These are phyloP conservation scores for Luscinia luscinia DNA, from an alignment of 2,797 vertebrate genomes.

Conservation along the genomic window DNA sequence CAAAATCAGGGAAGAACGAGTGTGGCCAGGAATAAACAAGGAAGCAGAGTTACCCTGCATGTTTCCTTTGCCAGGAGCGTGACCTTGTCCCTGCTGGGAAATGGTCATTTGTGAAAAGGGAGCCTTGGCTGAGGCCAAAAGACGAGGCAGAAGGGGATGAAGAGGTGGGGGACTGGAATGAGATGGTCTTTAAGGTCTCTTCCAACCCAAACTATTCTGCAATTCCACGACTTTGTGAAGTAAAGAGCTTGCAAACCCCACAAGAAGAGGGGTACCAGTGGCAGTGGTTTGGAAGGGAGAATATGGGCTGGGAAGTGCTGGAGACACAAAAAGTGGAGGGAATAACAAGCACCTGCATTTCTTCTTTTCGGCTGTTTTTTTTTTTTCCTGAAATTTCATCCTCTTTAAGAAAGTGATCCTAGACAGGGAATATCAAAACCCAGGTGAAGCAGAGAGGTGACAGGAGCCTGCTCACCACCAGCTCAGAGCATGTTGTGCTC, in stretches of 20 bases:
- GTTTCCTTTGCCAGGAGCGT: not conserved
- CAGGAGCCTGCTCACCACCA: not conserved
- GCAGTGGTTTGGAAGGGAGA: not conserved
- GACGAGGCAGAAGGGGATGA: not conserved
- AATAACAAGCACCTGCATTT: not conserved
- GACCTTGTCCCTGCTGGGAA: conserved; percentile 29
- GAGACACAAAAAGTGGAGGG: not conserved
- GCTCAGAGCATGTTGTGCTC: fast-evolving
- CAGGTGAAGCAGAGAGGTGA: not conserved
- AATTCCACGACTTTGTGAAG: not conserved
- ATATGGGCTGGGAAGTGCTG: not conserved
- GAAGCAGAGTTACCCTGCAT: not conserved
- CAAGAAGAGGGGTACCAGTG: fast-evolving
- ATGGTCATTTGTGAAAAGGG: not conserved
- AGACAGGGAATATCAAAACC: not conserved
- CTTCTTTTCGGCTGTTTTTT: not conserved
- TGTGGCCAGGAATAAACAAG: conserved; percentile 10
- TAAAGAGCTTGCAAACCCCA: not conserved
- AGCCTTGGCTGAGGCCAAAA: not conserved
- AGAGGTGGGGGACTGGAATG: not conserved
- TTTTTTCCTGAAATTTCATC: not conserved
- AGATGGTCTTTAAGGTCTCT: not conserved
- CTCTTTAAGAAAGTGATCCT: not conserved
- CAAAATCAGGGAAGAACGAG: not conserved
- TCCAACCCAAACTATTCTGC: not conserved